These are phyloP conservation scores for Takifugu bimaculatus DNA, from an alignment of 2,113 vertebrate genomes.

Conservation along the genomic window DNA sequence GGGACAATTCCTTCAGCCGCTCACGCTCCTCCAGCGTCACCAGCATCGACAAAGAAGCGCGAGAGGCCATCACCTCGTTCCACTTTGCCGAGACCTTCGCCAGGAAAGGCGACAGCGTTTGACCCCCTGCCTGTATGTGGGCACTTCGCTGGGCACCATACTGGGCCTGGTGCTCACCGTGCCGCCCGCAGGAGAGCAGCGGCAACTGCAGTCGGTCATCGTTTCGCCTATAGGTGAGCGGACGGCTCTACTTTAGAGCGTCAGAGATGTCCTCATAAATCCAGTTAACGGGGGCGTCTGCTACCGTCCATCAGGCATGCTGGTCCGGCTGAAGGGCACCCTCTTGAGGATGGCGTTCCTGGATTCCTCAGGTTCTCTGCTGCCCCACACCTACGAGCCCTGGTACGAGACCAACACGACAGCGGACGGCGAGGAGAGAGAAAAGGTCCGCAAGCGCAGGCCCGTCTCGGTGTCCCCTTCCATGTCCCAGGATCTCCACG, in stretches of 20 bases:
- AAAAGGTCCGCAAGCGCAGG: conserved; percentile 86
- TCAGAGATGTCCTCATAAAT: no score
- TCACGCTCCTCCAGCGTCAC: conserved; percentile 97
- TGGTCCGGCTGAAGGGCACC: conserved; percentile 90
- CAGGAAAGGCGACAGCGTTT: conserved; percentile 83
- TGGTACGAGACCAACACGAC: conserved; percentile 89
- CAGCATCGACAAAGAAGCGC: conserved; percentile 95
- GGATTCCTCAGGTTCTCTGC: conserved; percentile 83
- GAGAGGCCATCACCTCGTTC: conserved; percentile 90
- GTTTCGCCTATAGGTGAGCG: conserved; percentile 91
- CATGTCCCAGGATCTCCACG: conserved; percentile 91
- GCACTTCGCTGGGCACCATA: conserved; percentile 90
- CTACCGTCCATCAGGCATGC: conserved; percentile 77
- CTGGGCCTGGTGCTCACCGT: conserved; percentile 85
- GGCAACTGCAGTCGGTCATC: conserved; percentile 93
- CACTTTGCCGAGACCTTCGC: conserved; percentile 91
- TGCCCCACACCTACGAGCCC: conserved; percentile 82
- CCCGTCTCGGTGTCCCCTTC: conserved; percentile 95
- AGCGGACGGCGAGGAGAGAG: conserved; percentile 93
- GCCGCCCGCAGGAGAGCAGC: conserved; percentile 91
- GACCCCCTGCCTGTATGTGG: conserved; percentile 89
- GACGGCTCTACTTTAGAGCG: no score
- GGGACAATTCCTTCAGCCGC: conserved; percentile 97
- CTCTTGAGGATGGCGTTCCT: conserved; percentile 90
- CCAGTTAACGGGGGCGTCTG: no score